Conservation (phyloP, 1,140 invertebrate genomes). For the Ericerus pela region DNA sequence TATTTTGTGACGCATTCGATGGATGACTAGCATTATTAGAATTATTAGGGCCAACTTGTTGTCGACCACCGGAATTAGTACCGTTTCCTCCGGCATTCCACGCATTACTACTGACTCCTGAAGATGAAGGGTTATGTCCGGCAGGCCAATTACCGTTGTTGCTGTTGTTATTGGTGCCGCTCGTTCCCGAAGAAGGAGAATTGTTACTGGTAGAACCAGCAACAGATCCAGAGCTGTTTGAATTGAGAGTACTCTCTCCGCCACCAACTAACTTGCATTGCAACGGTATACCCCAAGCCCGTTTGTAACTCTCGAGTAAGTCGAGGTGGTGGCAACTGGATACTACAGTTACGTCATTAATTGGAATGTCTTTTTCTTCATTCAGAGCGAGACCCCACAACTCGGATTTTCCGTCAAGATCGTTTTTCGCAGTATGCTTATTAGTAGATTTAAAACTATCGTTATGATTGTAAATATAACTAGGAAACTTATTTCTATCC, state of each 20-base stretch:
- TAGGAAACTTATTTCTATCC: slow-evolving; percentile 11
- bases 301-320: slow-evolving; percentile 18
- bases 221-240: slow-evolving; percentile 32
- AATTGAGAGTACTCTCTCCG: slow-evolving; percentile 60
- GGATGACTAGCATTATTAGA: slow-evolving; percentile 20
- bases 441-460: slow-evolving; percentile 8
- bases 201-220: slow-evolving; percentile 58
- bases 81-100: slow-evolving; percentile 24
- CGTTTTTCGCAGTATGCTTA: background rate
- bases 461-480: slow-evolving; percentile 9
- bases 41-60: slow-evolving; percentile 30
- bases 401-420: background rate
- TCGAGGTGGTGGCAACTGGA: background rate
- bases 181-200: slow-evolving; percentile 32
- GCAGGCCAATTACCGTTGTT: slow-evolving; percentile 30
- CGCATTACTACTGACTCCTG: slow-evolving; percentile 32
- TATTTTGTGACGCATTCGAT: slow-evolving; percentile 13
- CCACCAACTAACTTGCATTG: slow-evolving; percentile 51
- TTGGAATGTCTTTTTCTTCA: background rate
- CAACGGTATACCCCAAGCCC: slow-evolving; percentile 42
- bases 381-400: too few relatives aligned
- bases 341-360: background rate
- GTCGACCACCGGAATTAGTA: slow-evolving; percentile 21
- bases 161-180: slow-evolving; percentile 42
- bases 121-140: slow-evolving; percentile 38